phyloP scores from a whole-genome alignment of 2,797 vertebrate genomes.

The Trachops cirrhosus region DNA sequence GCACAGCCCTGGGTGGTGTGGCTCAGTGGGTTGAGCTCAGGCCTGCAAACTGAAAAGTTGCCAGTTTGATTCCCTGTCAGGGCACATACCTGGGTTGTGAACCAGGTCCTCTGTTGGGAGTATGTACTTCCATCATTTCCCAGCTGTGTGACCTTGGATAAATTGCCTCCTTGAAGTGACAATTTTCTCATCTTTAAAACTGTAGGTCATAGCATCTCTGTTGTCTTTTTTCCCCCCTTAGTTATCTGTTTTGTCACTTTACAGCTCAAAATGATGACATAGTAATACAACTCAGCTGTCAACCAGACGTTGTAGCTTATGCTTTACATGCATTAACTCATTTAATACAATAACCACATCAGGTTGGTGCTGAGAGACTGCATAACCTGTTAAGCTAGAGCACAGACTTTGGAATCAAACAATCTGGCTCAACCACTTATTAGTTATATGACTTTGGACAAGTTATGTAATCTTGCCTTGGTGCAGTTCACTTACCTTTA shows the following conservation, averaged over 20 bases:
- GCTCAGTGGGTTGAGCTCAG: too few relatives aligned
- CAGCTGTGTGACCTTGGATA: not conserved
- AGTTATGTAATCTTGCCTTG: conserved; percentile 29
- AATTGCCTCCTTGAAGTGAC: not conserved
- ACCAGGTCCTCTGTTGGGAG: not conserved
- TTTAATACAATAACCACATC: not conserved
- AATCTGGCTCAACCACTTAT: not conserved
- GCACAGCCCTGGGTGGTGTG: not conserved
- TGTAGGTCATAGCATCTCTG: not conserved
- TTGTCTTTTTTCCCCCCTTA: not conserved
- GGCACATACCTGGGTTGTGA: not conserved
- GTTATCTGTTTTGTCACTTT: not conserved
- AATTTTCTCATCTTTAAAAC: conserved; percentile 25
- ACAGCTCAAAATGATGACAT: conserved; percentile 34
- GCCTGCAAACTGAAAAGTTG: not conserved
- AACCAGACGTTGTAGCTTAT: not conserved
- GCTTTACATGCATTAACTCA: not conserved
- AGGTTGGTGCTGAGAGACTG: not conserved
- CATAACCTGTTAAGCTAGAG: not conserved
- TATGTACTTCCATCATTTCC: not conserved
- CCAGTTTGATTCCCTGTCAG: not conserved
- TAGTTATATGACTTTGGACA: not conserved
- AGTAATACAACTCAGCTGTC: conserved; percentile 22
- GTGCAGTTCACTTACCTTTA: not conserved
- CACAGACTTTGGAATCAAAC: not conserved